Conservation (phyloP, 2,797 vertebrate genomes). For the Dromococcyx pavoninus region DNA sequence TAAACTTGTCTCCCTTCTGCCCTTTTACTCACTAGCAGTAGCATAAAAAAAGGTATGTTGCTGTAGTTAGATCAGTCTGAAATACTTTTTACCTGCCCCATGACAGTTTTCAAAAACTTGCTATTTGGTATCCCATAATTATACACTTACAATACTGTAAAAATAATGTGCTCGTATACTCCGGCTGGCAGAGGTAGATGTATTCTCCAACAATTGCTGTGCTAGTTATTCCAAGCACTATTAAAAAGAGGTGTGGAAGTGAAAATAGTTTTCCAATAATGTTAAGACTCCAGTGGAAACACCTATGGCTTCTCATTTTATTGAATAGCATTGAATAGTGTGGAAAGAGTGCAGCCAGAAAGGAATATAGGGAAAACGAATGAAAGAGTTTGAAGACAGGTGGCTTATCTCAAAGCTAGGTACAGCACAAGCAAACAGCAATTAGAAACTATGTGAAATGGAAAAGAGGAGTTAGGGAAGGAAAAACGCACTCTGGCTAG, state of each 20-base stretch:
- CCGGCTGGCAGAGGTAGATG: neutral
- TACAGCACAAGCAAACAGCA: neutral
- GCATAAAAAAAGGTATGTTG: neutral
- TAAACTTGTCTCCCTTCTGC: neutral
- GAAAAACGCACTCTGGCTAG: neutral
- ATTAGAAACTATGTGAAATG: neutral
- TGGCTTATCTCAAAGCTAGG: constrained; percentile 4
- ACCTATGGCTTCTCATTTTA: neutral
- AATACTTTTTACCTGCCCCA: neutral
- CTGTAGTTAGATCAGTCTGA: neutral
- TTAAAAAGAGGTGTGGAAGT: constrained; percentile 43
- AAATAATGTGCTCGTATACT: neutral
- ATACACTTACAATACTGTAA: neutral
- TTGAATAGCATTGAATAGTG: neutral
- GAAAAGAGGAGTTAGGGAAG: neutral
- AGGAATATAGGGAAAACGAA: neutral
- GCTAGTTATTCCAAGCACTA: constrained; percentile 3
- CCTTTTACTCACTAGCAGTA: neutral
- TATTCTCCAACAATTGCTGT: neutral
- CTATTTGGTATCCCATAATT: neutral
- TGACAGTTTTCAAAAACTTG: constrained; percentile 9
- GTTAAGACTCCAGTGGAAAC: constrained; percentile 9
- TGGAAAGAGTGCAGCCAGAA: neutral
- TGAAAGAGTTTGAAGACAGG: neutral
- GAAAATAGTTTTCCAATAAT: constrained; percentile 1